A percentile compares a stretch with the other conserved stretches of the same genome.
phyloP scores from a whole-genome alignment of 2,113 vertebrate species.

The Electrona antarctica region DNA sequence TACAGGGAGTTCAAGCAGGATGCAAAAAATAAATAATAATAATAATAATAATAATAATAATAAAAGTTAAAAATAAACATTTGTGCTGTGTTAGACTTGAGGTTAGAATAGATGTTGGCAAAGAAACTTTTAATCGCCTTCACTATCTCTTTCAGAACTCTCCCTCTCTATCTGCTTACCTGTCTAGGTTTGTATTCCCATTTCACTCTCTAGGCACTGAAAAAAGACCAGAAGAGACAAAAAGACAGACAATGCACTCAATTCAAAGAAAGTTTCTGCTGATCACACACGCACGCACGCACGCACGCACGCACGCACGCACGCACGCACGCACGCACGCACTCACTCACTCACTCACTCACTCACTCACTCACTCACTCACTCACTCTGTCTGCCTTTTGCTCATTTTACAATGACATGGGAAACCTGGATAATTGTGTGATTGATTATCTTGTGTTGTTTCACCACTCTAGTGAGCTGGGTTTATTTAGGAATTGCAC shows the following conservation, averaged over 20 bases:
- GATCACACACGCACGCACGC: slow-evolving; percentile 46
- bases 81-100: slow-evolving; percentile 40
- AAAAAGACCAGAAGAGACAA: slow-evolving; percentile 10
- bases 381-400: slow-evolving; percentile 37
- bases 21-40: too few relatives aligned
- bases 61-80: too few relatives aligned
- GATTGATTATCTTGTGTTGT: slow-evolving; percentile 76
- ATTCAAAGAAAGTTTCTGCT: slow-evolving; percentile 61
- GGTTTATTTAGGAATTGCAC: slow-evolving; percentile 68
- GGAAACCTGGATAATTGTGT: slow-evolving; percentile 77
- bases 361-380: slow-evolving; percentile 4
- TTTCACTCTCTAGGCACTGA: slow-evolving; percentile 28
- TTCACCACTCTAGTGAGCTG: slow-evolving; percentile 65
- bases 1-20: slow-evolving; percentile 28
- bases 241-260: slow-evolving; percentile 52
- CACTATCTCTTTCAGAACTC: slow-evolving; percentile 26
- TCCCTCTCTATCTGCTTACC: slow-evolving; percentile 18
- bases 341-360: slow-evolving; percentile 41
- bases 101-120: slow-evolving; percentile 31
- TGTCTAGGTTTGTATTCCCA: slow-evolving; percentile 25
- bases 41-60: too few relatives aligned
- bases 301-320: slow-evolving; percentile 29
- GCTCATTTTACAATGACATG: slow-evolving; percentile 67
- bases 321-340: slow-evolving; percentile 32
- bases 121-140: slow-evolving; percentile 43